These are phyloP conservation scores for Orius insidiosus DNA, from an alignment of 1,140 invertebrate species.

Conservation along the genomic window DNA sequence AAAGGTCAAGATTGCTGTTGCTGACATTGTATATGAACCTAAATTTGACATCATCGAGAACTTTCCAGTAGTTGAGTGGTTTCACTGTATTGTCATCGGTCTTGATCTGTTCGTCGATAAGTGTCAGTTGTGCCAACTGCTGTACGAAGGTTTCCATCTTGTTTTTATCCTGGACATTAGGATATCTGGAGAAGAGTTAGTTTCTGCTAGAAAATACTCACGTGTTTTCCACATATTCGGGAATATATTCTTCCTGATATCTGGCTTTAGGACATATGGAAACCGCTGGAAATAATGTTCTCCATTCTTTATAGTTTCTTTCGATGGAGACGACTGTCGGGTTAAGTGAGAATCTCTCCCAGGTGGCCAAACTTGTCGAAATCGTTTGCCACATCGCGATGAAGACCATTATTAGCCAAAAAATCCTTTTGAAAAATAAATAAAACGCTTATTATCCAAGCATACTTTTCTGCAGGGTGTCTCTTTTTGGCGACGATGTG, in stretches of 20 bases:
- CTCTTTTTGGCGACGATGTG: slow-evolving; percentile 16
- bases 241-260: slow-evolving; percentile 1
- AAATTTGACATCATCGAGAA: slow-evolving; percentile 24
- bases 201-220: too few relatives aligned
- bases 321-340: slow-evolving; percentile 56
- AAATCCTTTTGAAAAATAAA: slow-evolving; percentile 20
- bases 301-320: slow-evolving; percentile 48
- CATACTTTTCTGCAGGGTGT: slow-evolving; percentile 16
- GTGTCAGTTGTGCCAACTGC: too few relatives aligned
- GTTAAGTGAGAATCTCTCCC: slow-evolving; percentile 43
- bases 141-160: too few relatives aligned
- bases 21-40: slow-evolving; percentile 16
- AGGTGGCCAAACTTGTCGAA: slow-evolving; percentile 36
- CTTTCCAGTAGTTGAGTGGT: slow-evolving; percentile 30
- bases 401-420: slow-evolving; percentile 30
- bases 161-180: too few relatives aligned
- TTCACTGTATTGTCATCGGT: slow-evolving; percentile 36
- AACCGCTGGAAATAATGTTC: slow-evolving; percentile 44
- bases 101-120: slow-evolving; percentile 25
- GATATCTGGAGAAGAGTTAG: too few relatives aligned
- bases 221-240: slow-evolving; percentile 22
- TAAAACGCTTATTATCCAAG: not conserved
- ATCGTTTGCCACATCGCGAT: slow-evolving; percentile 28
- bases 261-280: slow-evolving; percentile 29
- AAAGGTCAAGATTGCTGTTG: slow-evolving; percentile 18